Conservation (phyloP, 2,888 invertebrate species). For the Dolichomitus sp. region DNA sequence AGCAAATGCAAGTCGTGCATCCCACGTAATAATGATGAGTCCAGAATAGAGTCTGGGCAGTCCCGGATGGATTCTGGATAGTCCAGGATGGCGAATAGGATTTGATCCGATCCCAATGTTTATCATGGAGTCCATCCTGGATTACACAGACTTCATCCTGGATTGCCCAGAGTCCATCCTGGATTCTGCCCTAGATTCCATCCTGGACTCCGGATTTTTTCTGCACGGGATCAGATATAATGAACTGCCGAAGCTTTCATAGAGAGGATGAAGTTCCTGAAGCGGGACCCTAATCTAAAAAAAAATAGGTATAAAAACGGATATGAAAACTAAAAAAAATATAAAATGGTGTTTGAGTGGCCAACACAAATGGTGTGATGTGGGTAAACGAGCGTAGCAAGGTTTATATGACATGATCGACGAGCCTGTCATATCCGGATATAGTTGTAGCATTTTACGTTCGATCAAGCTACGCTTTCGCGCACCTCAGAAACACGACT, state of each 20-base stretch:
- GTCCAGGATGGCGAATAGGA: no score
- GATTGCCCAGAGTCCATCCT: no score
- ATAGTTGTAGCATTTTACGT: slow-evolving; percentile 46
- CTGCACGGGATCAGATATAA: no score
- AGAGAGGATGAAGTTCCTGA: slow-evolving; percentile 1
- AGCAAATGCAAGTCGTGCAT: background rate
- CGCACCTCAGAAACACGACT: slow-evolving; percentile 29
- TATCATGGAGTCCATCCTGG: no score
- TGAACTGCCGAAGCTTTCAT: slow-evolving; percentile 18
- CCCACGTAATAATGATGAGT: no score
- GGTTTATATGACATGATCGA: slow-evolving; percentile 52
- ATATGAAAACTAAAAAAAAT: slow-evolving; percentile 34
- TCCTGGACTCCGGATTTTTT: no score
- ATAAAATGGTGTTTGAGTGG: slow-evolving; percentile 13
- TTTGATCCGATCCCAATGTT: no score
- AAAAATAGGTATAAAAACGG: background rate
- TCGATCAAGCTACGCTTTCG: slow-evolving; percentile 53
- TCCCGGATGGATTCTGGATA: no score
- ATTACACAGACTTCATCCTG: no score
- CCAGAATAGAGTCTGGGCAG: no score
- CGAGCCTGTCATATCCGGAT: slow-evolving; percentile 56
- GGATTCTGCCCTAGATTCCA: no score
- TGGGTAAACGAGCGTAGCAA: slow-evolving; percentile 2
- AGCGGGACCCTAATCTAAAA: background rate
- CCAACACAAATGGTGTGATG: slow-evolving; percentile 26